These are phyloP conservation scores for Philhelius pedissequus DNA, from an alignment of 2,888 invertebrate genomes.

Conservation along the genomic window DNA sequence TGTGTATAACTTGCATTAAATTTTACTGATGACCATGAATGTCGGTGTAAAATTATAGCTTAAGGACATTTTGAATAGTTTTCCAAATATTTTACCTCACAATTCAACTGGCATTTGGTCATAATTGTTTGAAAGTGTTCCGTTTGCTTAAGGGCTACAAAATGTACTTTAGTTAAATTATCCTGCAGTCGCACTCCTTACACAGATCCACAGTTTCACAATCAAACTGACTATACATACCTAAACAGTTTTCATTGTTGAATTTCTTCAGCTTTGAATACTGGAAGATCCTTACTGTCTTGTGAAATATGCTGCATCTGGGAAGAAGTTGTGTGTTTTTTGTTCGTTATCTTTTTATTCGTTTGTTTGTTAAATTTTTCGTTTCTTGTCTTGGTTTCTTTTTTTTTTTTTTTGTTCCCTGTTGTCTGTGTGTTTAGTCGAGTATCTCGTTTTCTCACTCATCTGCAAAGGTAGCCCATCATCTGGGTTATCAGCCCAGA, in stretches of 20 bases:
- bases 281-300: neutral
- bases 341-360: neutral
- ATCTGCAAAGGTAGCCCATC: conserved; percentile 42
- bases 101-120: conserved; percentile 4
- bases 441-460: conserved; percentile 26
- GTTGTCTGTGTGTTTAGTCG: neutral
- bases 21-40: neutral
- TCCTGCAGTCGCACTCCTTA: conserved; percentile 17
- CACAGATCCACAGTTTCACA: neutral
- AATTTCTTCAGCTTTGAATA: neutral
- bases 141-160: conserved; percentile 42
- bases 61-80: conserved; percentile 16
- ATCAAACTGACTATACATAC: neutral
- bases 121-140: conserved; percentile 33
- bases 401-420: neutral
- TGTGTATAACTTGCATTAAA: neutral
- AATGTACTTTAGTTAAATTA: conserved; percentile 25
- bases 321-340: neutral
- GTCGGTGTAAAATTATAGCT: conserved; percentile 8
- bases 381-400: neutral
- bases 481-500: conserved; percentile 58
- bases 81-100: neutral
- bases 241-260: neutral
- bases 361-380: conserved; percentile 51
- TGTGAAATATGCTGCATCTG: neutral